These are phyloP conservation scores for Phocoena sinus DNA, from an alignment of 2,113 vertebrate genomes.

Conservation along the genomic window DNA sequence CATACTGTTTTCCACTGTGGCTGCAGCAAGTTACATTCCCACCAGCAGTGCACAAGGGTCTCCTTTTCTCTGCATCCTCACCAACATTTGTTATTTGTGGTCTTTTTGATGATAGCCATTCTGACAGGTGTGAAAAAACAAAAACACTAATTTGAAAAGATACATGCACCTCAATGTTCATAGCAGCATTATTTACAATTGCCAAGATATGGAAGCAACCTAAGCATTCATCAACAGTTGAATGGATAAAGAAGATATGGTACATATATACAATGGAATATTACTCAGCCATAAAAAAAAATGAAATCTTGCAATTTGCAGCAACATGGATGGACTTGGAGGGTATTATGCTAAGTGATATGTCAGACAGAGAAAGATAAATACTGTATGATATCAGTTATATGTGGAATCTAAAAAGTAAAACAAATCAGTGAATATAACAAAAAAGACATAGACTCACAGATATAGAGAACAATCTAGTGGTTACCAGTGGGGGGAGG, in stretches of 20 bases:
- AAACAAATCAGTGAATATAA: neutral
- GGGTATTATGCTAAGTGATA: neutral
- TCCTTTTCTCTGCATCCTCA: neutral
- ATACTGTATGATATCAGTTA: neutral
- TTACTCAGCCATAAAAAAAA: neutral
- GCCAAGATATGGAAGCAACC: neutral
- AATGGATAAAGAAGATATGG: neutral
- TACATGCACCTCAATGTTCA: neutral
- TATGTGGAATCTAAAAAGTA: neutral
- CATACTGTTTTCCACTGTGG: neutral
- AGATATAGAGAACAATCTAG: neutral
- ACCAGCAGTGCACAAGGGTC: neutral
- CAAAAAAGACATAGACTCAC: neutral
- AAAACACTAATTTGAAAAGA: neutral
- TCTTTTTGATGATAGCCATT: neutral
- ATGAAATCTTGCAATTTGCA: neutral
- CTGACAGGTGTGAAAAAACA: neutral
- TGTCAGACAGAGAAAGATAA: neutral
- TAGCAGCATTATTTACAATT: neutral
- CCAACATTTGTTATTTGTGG: neutral
- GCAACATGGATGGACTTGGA: neutral
- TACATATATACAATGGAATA: neutral
- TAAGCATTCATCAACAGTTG: neutral
- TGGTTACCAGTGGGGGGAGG: neutral
- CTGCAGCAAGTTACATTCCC: neutral